Base-by-base conservation (phyloP, 2,113 vertebrate species). In the Sciurus niger region DNA sequence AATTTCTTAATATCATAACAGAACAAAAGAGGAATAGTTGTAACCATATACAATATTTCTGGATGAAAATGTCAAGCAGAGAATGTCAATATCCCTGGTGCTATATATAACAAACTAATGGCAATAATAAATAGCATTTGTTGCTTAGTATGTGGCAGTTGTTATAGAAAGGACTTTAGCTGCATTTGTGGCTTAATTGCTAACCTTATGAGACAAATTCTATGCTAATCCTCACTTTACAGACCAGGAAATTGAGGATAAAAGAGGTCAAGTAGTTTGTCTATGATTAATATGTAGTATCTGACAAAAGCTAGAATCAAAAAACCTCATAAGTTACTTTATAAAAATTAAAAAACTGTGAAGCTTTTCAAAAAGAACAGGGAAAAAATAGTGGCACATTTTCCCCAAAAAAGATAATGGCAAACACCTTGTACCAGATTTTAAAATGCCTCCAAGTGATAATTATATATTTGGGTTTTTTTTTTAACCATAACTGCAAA, bases 401-500 rank as follows among this genome's bases (percentile, higher is more conserved):
- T 65, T 58, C 34, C 60, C n/a, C 34, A 72, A 80, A 67, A 76
- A 51, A 93, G 20, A 3, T 76, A 85, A 65, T 34, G 65, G 40
- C 24, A 18, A 93, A 93, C 11, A 72, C 14, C 60, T 70, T 84
- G 65, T 77, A 85, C 3, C 30, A 89, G 60, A 89, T 68, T 60
- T 93, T 82, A 17, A 82, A 82, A 76, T 46, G 73, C 34, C 8
- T 93, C 82, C 46, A 90, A 40, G 24, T 93, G 72, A 90, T 88
- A 58, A 87, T 87, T 94, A 93, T 2, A 53, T 74, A 87, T 83
- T 76, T 96, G 37, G 40, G 34, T 40, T 40, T 40, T 40, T 40
- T 94, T 97, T 82, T 83, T 85, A 43, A 88, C 17, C n/a, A n/a
- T 76, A 43, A 73, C 43, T 53, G 58, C 82, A 96, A 80, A 70